phyloP scores from a whole-genome alignment of 2,797 vertebrate species.

The Hylomyscus alleni region DNA sequence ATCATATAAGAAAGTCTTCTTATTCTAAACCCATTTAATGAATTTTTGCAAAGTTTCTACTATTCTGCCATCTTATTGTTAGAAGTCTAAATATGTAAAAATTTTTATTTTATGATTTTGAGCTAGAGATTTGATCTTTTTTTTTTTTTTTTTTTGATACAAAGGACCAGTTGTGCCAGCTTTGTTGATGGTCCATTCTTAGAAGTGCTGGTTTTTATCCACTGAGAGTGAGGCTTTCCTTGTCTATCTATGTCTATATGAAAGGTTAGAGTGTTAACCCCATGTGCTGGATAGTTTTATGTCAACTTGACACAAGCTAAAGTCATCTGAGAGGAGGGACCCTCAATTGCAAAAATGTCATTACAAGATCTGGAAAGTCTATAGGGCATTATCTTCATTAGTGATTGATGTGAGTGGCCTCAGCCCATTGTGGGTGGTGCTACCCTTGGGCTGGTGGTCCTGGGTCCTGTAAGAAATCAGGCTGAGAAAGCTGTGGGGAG shows the following conservation, averaged over 20 bases:
- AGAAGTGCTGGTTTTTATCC: neutral
- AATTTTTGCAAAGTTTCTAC: neutral
- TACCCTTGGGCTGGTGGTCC: neutral
- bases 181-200: neutral
- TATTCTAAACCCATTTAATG: constrained; percentile 27
- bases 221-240: neutral
- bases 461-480: neutral
- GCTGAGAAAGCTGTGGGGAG: neutral
- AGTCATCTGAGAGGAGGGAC: neutral
- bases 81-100: neutral
- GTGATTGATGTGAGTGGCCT: neutral
- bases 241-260: neutral
- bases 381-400: neutral
- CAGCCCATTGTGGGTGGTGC: neutral
- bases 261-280: neutral
- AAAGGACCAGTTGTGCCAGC: neutral
- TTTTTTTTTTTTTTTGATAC: constrained; percentile 29
- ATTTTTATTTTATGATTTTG: neutral
- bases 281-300: neutral
- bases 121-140: neutral
- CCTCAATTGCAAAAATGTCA: neutral
- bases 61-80: constrained; percentile 14
- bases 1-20: constrained; percentile 8
- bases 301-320: neutral
- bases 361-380: neutral